Evolutionary conservation across 64 coral and sea anemone species (phyloP).

Genomic region (Stylophora pistillata): DNA sequence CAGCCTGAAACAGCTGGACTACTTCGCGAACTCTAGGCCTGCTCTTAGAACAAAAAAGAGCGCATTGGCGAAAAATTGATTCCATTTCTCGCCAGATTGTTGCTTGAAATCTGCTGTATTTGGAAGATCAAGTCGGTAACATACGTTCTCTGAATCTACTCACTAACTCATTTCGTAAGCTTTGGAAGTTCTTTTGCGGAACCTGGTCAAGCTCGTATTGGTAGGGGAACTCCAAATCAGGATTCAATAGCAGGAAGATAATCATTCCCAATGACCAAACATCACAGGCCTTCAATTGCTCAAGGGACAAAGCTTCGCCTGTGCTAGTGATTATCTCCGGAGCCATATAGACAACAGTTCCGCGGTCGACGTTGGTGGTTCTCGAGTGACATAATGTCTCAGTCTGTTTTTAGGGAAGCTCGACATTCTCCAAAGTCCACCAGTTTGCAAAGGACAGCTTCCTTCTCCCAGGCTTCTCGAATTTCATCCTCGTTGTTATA

Average conservation of each 20-base stretch:
- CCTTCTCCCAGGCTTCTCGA: slow-evolving; percentile 6
- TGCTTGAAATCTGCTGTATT: slow-evolving; percentile 44
- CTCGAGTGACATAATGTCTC: slow-evolving; percentile 30
- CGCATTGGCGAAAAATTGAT: slow-evolving; percentile 36
- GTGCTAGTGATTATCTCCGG: slow-evolving; percentile 30
- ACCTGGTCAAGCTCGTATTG: slow-evolving; percentile 42
- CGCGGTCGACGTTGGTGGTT: slow-evolving; percentile 53
- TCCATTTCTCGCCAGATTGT: slow-evolving; percentile 57
- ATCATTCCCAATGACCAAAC: slow-evolving; percentile 80
- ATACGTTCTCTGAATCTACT: background rate
- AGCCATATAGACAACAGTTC: too few species aligned
- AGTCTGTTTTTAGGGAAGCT: slow-evolving; percentile 37
- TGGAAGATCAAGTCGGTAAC: slow-evolving; percentile 38
- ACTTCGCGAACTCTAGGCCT: slow-evolving; percentile 36
- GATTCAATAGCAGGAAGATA: slow-evolving; percentile 52
- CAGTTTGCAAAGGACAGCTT: slow-evolving; percentile 64
- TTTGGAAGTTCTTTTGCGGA: slow-evolving; percentile 5
- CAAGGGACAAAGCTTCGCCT: slow-evolving; percentile 28
- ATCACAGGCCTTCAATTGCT: slow-evolving; percentile 63
- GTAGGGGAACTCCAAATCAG: slow-evolving; percentile 70
- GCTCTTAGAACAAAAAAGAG: slow-evolving; percentile 17
- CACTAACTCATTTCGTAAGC: background rate
- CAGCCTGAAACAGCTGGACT: slow-evolving; percentile 18
- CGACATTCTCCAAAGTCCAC: slow-evolving; percentile 75
- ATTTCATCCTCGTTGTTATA: slow-evolving; percentile 16